Evolutionary conservation across 2,888 invertebrate species (phyloP), one percentile per base, ranked within the genome.

Genomic region (Spisula solida): DNA sequence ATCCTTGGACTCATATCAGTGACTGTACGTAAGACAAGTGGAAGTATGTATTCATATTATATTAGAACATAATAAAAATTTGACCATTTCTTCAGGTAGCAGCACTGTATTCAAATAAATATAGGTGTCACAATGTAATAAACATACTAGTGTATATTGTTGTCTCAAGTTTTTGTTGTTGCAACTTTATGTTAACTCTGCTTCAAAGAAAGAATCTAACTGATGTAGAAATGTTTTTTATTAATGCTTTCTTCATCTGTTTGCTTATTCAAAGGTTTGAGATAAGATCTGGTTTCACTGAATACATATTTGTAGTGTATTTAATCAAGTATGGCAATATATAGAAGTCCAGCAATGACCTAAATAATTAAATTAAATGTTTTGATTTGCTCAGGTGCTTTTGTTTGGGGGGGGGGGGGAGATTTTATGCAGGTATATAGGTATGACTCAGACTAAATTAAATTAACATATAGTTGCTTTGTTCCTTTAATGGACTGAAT

Each of bases 201-300:
- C 12, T 51, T 10, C 8, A 41, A 41, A 41, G n/a, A n/a, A n/a
- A n/a, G n/a, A 41, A 41, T 51, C 14, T 14, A 5, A 51, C 51
- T 16, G 41, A 51, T 10, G 25, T n/a, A n/a, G 25, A 66, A n/a
- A 66, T 12, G 25, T 66, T 66, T 66, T 41, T 25, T 25, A 66
- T 66, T 66, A 60, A 25, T 20, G 6, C n/a, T 60, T 25, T 25
- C 25, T 66, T 66, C 60, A 25, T 66, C n/a, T 66, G 25, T 66
- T 66, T 66, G 60, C 60, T 25, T 66, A 66, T 66, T 66, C 25
- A 25, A 66, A 66, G 20, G 25, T 66, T 66, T 25, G 25, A 66
- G 60, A 66, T 66, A 66, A 66, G 60, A 66, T 66, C 60, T 66
- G 5, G 60, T 66, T 66, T 66, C 60, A 66, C n/a, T 66, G 60